phyloP scores from a whole-genome alignment of 2,113 vertebrate genomes.

The Petrocephalus zakoni region DNA sequence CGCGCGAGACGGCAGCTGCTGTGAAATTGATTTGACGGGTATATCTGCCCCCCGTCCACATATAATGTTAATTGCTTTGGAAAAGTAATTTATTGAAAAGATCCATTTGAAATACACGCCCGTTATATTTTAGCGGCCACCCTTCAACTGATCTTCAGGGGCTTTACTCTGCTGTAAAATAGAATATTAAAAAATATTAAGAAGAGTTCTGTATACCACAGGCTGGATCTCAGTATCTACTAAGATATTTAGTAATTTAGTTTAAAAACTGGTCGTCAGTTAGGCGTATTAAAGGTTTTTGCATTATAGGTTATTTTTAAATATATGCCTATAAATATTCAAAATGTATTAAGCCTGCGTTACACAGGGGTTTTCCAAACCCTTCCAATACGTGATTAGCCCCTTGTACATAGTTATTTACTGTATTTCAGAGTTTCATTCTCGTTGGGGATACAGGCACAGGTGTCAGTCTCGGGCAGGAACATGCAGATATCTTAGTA shows the following conservation, averaged over 20 bases:
- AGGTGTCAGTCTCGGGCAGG: slow-evolving; percentile 67
- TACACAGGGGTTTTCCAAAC: background rate
- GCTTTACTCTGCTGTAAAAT: background rate
- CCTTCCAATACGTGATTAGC: background rate
- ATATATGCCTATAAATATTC: background rate
- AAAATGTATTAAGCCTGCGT: background rate
- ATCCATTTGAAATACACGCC: slow-evolving; percentile 9
- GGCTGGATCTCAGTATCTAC: background rate
- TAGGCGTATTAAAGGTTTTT: background rate
- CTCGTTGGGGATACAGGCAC: slow-evolving; percentile 35
- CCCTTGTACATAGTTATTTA: background rate
- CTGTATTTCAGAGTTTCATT: background rate
- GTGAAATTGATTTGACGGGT: slow-evolving; percentile 25
- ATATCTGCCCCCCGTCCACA: background rate
- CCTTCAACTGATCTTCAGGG: background rate
- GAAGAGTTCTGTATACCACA: background rate
- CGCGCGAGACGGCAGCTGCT: background rate
- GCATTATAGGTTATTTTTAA: background rate
- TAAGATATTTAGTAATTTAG: background rate
- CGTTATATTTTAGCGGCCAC: background rate
- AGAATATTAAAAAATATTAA: background rate
- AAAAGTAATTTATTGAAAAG: slow-evolving; percentile 26
- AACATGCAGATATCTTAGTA: slow-evolving; percentile 56
- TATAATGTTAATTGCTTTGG: slow-evolving; percentile 17
- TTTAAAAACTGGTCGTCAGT: background rate